Conservation (phyloP, 2,888 invertebrate species). For the Orchesella flavescens region DNA sequence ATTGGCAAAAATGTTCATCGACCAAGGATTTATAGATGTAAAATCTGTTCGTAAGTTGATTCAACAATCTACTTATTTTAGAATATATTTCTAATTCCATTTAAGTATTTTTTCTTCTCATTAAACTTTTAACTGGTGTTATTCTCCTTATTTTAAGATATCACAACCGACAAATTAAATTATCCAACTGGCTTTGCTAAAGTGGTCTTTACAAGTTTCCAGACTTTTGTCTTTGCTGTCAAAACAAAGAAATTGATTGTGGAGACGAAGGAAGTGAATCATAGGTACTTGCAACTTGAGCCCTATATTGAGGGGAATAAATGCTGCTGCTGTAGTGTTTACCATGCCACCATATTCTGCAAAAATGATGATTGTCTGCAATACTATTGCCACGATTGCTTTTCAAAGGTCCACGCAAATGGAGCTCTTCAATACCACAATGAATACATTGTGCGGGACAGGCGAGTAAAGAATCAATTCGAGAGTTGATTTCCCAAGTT, state of each 20-base stretch:
- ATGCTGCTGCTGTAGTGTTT: not conserved
- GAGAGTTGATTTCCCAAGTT: no score
- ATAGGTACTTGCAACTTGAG: not conserved
- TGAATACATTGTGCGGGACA: no score
- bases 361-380: not conserved
- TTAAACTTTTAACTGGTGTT: no score
- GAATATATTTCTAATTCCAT: not conserved
- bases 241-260: not conserved
- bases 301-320: not conserved
- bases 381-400: no score
- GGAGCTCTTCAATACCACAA: no score
- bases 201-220: not conserved
- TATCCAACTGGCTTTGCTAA: constrained; percentile 1
- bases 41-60: not conserved
- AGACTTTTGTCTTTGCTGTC: not conserved
- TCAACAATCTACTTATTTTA: not conserved
- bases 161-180: not conserved
- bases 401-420: no score
- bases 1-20: not conserved
- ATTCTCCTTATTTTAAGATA: not conserved
- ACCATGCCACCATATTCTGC: not conserved
- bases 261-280: not conserved
- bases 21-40: not conserved
- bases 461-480: no score
- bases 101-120: no score